A percentile compares a stretch with the other conserved stretches of the same genome.
Evolutionary conservation across 2,797 vertebrate genomes (phyloP).

Genomic region (Iguana delicatissima): DNA sequence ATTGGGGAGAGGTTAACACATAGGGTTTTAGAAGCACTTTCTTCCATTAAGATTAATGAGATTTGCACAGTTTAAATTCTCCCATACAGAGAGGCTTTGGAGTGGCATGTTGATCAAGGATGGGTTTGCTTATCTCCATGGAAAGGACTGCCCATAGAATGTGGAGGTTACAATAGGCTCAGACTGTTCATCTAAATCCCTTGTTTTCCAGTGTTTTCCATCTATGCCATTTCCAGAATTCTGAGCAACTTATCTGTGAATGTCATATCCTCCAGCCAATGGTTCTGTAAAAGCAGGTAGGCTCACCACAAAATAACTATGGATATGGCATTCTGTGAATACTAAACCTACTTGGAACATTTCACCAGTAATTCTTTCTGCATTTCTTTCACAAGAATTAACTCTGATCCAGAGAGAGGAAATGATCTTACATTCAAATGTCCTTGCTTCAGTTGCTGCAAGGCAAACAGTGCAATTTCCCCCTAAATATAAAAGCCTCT

Average conservation of each 20-base stretch:
- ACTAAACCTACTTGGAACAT: neutral
- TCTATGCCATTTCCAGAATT: neutral
- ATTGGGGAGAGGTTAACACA: neutral
- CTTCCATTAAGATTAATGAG: conserved; percentile 11
- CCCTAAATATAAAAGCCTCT: neutral
- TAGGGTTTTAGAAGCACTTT: neutral
- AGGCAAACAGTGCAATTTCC: neutral
- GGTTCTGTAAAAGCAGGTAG: neutral
- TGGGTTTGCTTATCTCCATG: neutral
- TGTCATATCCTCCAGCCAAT: neutral
- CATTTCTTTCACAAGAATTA: neutral
- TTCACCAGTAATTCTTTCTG: neutral
- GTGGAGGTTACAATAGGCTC: neutral
- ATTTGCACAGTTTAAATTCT: conserved; percentile 21
- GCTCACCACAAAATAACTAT: neutral
- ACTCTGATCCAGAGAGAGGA: neutral
- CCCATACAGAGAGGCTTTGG: neutral
- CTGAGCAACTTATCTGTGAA: neutral
- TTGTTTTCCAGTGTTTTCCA: neutral
- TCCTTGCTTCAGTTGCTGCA: neutral
- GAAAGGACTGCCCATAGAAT: neutral
- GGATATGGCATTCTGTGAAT: neutral
- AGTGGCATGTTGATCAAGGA: neutral
- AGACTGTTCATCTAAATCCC: neutral
- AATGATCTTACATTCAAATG: neutral